Evolutionary conservation across 2,797 vertebrate genomes (phyloP).

Genomic region (Tympanoctomys barrerae): DNA sequence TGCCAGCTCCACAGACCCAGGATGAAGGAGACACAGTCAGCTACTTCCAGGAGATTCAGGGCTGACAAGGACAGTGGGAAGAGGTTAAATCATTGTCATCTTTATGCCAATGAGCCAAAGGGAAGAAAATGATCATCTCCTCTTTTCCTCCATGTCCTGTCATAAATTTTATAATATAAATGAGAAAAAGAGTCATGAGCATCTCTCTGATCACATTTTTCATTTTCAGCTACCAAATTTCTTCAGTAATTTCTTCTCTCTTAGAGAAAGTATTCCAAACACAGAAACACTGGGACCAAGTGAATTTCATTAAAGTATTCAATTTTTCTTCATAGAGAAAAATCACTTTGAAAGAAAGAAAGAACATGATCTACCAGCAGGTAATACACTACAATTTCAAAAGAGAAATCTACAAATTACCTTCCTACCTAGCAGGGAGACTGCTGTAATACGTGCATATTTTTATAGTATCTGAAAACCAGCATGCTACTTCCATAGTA

Average conservation of each 20-base stretch:
- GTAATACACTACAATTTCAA: neutral
- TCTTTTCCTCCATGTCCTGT: neutral
- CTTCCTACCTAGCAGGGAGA: neutral
- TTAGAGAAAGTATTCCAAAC: conserved; percentile 27
- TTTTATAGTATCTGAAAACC: conserved; percentile 20
- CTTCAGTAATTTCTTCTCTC: conserved; percentile 52
- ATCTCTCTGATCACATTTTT: conserved; percentile 4
- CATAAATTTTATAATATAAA: conserved; percentile 17
- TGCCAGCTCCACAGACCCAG: neutral
- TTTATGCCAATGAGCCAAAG: neutral
- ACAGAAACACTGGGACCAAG: conserved; percentile 16
- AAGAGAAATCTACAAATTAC: conserved; percentile 5
- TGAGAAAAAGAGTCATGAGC: conserved; percentile 33
- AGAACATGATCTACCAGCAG: conserved; percentile 36
- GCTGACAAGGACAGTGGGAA: neutral
- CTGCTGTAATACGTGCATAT: neutral
- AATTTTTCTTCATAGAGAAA: conserved; percentile 58
- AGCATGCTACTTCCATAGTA: neutral
- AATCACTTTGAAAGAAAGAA: conserved; percentile 53
- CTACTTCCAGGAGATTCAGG: neutral
- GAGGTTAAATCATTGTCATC: neutral
- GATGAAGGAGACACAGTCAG: neutral
- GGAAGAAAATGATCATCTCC: neutral
- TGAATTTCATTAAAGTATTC: conserved; percentile 52
- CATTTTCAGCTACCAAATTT: conserved; percentile 46